Evolutionary conservation across 2,113 vertebrate species (phyloP).

Genomic region (Phalacrocorax pelagicus): DNA sequence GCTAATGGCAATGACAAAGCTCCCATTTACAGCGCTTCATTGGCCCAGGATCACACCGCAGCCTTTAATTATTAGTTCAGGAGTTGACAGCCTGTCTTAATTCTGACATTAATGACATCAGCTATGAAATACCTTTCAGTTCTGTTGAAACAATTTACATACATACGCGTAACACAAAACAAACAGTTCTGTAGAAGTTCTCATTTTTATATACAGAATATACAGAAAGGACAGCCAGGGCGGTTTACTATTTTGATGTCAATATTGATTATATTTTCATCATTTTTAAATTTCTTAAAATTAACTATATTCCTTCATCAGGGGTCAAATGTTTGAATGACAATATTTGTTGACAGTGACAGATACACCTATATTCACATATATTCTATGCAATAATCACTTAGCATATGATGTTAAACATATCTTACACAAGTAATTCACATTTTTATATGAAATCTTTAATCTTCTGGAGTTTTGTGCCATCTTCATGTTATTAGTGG

Average conservation of each 20-base stretch:
- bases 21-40: neutral
- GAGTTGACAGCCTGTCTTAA: neutral
- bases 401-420: neutral
- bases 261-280: neutral
- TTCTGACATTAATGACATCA: neutral
- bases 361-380: neutral
- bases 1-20: neutral
- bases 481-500: neutral
- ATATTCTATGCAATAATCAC: neutral
- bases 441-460: neutral
- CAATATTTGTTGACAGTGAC: neutral
- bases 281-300: neutral
- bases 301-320: neutral
- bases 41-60: neutral
- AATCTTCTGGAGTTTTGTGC: neutral
- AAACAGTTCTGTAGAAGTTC: neutral
- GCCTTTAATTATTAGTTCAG: neutral
- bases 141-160: neutral
- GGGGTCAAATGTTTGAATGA: neutral
- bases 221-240: neutral
- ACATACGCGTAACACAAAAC: neutral
- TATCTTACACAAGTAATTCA: neutral
- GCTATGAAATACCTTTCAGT: neutral
- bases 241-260: neutral
- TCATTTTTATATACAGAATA: neutral